phyloP scores from a whole-genome alignment of 2,797 vertebrate species.

The Galago senegalensis region DNA sequence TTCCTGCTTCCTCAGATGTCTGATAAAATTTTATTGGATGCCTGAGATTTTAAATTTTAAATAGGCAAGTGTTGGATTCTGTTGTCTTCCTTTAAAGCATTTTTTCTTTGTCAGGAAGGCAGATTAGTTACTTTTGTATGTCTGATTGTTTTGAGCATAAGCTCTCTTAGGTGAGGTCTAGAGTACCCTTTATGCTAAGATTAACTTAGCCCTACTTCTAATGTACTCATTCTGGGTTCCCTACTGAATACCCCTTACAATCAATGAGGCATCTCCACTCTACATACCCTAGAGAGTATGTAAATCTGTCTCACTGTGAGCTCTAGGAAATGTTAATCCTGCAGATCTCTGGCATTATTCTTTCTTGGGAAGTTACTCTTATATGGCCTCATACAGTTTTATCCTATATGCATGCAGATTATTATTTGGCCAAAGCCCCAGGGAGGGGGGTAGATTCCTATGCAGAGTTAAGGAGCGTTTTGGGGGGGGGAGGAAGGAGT shows the following conservation, averaged over 20 bases:
- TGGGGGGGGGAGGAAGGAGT: not conserved
- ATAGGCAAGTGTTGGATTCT: not conserved
- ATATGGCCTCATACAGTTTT: not conserved
- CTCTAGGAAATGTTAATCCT: not conserved
- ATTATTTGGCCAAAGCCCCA: not conserved
- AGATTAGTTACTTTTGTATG: not conserved
- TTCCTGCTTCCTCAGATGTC: not conserved
- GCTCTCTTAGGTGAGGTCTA: not conserved
- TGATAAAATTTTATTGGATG: slow-evolving; percentile 36
- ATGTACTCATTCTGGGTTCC: not conserved
- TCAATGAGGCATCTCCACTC: not conserved
- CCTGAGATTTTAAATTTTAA: slow-evolving; percentile 11
- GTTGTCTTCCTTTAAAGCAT: slow-evolving; percentile 14
- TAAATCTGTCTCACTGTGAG: not conserved
- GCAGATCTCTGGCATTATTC: not conserved
- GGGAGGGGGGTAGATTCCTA: not conserved
- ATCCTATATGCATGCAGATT: not conserved
- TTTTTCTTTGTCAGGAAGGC: not conserved
- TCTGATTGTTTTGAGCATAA: slow-evolving; percentile 11
- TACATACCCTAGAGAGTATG: not conserved
- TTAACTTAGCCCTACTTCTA: not conserved
- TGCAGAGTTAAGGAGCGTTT: not conserved
- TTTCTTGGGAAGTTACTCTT: slow-evolving; percentile 31
- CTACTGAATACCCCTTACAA: not conserved
- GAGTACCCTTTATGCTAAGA: not conserved